Conservation (phyloP, 2,113 vertebrate species). For the Amphiprion percula region DNA sequence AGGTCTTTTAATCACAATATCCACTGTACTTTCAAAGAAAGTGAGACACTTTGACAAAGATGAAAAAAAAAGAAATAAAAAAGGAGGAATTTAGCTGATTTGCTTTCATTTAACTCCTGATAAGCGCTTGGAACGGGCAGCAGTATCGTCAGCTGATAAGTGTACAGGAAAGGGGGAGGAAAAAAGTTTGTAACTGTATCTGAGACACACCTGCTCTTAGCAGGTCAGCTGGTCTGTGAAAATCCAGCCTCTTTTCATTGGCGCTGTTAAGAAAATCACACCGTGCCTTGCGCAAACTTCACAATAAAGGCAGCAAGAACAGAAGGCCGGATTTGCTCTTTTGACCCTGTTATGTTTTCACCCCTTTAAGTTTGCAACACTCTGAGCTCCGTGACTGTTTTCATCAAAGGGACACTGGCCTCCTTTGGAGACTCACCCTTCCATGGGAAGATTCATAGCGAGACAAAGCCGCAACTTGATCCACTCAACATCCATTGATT, state of each 20-base stretch:
- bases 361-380: slow-evolving; percentile 64
- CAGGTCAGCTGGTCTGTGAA: slow-evolving; percentile 78
- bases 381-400: slow-evolving; percentile 45
- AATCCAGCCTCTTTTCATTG: slow-evolving; percentile 80
- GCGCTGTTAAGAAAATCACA: slow-evolving; percentile 70
- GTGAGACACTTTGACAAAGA: slow-evolving; percentile 1
- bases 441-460: slow-evolving; percentile 67
- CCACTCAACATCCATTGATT: slow-evolving; percentile 31
- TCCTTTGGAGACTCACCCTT: slow-evolving; percentile 64
- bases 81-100: slow-evolving; percentile 2
- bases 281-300: slow-evolving; percentile 57
- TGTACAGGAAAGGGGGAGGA: slow-evolving; percentile 41
- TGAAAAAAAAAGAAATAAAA: slow-evolving; percentile 25
- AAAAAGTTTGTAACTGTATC: slow-evolving; percentile 81
- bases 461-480: slow-evolving; percentile 65
- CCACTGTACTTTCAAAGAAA: not conserved
- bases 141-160: slow-evolving; percentile 65
- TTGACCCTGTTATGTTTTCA: slow-evolving; percentile 72
- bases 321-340: slow-evolving; percentile 75
- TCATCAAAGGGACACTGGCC: slow-evolving; percentile 54
- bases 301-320: slow-evolving; percentile 73
- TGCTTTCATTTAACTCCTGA: slow-evolving; percentile 43
- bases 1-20: not conserved
- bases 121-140: slow-evolving; percentile 34
- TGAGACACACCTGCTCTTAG: slow-evolving; percentile 84